Evolutionary conservation across 1,140 invertebrate species (phyloP).

Genomic region (Drosophila grimshawi): DNA sequence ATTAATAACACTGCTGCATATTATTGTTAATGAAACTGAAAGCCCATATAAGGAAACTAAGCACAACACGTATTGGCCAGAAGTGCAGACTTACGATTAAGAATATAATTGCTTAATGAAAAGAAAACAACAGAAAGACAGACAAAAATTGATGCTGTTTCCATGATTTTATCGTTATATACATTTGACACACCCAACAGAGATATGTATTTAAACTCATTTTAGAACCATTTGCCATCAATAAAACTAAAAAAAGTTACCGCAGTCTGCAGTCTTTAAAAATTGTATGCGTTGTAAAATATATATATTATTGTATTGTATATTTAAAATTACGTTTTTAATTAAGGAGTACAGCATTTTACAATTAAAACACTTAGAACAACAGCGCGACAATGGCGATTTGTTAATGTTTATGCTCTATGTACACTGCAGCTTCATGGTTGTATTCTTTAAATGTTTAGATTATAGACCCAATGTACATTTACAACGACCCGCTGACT

Average conservation of each 20-base stretch:
- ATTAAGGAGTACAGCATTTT: constrained; percentile 79
- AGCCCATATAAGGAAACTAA: constrained; percentile 42
- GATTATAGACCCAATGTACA: constrained; percentile 62
- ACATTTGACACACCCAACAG: too few species aligned
- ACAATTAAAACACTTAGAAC: constrained; percentile 71
- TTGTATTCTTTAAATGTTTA: constrained; percentile 38
- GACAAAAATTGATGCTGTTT: too few species aligned
- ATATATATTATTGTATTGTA: constrained; percentile 59
- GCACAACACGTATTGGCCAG: neutral
- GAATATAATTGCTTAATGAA: too few species aligned
- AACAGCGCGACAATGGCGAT: constrained; percentile 55
- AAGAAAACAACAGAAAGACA: too few species aligned
- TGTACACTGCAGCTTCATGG: constrained; percentile 61
- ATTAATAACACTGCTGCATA: constrained; percentile 56
- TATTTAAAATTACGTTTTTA: constrained; percentile 59
- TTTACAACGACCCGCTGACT: constrained; percentile 37
- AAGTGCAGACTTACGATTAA: neutral
- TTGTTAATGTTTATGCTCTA: constrained; percentile 61
- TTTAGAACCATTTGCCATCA: neutral
- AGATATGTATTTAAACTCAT: neutral
- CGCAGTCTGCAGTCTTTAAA: too few species aligned
- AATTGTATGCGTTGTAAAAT: constrained; percentile 48
- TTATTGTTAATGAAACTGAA: constrained; percentile 68
- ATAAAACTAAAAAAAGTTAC: neutral
- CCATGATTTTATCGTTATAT: too few species aligned